Conservation (phyloP, 2,113 vertebrate genomes). For the Myiozetetes cayanensis region DNA sequence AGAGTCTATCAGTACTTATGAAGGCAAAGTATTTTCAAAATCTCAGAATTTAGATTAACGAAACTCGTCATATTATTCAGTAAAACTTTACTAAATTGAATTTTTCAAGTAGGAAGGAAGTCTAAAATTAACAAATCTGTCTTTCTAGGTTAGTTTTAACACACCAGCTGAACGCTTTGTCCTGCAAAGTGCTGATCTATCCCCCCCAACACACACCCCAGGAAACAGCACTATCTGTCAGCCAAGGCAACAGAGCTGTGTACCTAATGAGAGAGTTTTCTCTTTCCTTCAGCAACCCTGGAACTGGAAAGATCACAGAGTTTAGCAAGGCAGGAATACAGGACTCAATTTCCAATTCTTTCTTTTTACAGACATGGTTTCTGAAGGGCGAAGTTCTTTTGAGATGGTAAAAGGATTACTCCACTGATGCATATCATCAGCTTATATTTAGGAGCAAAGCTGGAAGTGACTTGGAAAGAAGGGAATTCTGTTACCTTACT, state of each 20-base stretch:
- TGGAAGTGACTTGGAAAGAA: constrained; percentile 71
- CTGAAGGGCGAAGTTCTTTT: background rate
- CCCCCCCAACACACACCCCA: background rate
- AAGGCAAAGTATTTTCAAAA: background rate
- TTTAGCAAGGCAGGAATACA: background rate
- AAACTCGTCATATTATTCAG: background rate
- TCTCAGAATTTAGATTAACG: background rate
- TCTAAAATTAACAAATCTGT: background rate
- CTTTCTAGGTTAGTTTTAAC: background rate
- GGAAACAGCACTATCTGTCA: background rate
- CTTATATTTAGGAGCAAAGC: constrained; percentile 56
- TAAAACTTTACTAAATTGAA: background rate
- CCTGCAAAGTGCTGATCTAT: background rate
- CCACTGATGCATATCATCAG: constrained; percentile 61
- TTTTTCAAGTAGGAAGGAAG: background rate
- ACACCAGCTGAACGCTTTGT: background rate
- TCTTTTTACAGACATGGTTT: background rate
- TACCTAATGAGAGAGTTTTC: background rate
- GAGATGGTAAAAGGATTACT: constrained; percentile 56
- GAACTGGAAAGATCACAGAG: background rate
- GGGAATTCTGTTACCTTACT: constrained; percentile 70
- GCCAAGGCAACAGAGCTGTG: background rate
- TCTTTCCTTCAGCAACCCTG: background rate
- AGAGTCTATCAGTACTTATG: background rate
- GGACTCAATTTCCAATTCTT: background rate